Percentiles rank a stretch among this genome's conserved stretches.
These are phyloP conservation scores for Sepiola atlantica DNA, from an alignment of 2,888 invertebrate species.

Conservation along the genomic window DNA sequence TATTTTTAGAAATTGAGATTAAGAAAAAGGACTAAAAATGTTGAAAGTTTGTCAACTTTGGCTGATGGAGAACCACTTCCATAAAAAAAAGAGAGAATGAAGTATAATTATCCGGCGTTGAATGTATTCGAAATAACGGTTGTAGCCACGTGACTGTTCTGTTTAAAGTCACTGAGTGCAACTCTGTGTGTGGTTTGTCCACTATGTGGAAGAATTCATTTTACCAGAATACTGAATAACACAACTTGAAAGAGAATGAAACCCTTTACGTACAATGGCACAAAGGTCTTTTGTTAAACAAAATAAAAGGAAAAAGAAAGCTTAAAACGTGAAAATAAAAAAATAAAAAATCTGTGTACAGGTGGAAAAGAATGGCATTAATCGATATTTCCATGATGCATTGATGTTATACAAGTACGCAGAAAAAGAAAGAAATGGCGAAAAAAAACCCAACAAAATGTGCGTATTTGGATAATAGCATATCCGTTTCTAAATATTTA, in stretches of 20 bases:
- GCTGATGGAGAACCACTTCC: background rate
- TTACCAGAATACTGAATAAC: background rate
- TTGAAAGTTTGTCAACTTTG: background rate
- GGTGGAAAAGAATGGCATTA: background rate
- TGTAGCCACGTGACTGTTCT: background rate
- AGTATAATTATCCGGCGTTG: background rate
- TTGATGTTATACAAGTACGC: background rate
- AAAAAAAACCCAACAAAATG: background rate
- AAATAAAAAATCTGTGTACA: no score
- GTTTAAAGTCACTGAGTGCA: background rate
- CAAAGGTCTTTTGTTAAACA: background rate
- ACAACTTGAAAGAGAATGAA: background rate
- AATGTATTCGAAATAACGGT: background rate
- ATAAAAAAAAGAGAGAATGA: background rate
- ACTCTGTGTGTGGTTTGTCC: background rate
- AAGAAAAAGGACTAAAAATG: background rate
- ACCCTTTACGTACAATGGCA: background rate
- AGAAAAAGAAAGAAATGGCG: background rate
- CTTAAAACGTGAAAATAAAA: no score
- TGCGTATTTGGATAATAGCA: no score
- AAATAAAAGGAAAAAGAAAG: background rate
- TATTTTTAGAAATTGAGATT: background rate
- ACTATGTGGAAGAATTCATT: background rate
- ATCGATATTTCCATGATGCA: background rate
- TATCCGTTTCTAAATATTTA: no score